Evolutionary conservation across 1,140 invertebrate genomes (phyloP).

Genomic region (Anastrepha ludens): DNA sequence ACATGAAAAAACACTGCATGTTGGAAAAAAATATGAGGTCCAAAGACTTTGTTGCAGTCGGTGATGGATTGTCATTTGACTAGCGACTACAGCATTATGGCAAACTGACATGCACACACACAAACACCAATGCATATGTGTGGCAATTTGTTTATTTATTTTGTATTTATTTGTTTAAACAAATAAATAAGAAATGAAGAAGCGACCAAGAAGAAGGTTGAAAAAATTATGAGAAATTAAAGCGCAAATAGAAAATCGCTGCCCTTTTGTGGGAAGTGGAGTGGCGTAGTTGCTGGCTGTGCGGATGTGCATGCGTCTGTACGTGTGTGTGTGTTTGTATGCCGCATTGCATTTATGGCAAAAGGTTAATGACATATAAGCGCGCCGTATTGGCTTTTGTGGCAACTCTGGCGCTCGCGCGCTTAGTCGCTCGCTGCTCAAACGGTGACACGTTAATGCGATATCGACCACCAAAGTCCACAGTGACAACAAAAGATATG

Average conservation of each 20-base stretch:
- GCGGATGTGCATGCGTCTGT: too few species aligned
- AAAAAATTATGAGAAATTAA: constrained; percentile 24
- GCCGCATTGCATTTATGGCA: constrained; percentile 24
- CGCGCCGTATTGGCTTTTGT: background rate
- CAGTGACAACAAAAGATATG: constrained; percentile 26
- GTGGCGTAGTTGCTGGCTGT: background rate
- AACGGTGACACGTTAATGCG: constrained; percentile 18
- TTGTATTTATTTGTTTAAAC: constrained; percentile 51
- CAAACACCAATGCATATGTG: background rate
- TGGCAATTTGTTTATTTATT: constrained; percentile 35
- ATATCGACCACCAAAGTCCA: constrained; percentile 12
- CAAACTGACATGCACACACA: constrained; percentile 9
- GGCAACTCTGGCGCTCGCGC: constrained; percentile 16
- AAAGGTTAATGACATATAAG: constrained; percentile 44
- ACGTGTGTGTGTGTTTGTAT: background rate
- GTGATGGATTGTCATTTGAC: background rate
- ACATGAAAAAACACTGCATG: background rate
- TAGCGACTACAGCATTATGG: background rate
- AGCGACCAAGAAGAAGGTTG: background rate
- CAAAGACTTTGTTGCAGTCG: background rate
- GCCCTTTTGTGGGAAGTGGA: constrained; percentile 17
- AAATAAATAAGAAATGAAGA: constrained; percentile 42
- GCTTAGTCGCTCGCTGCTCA: background rate
- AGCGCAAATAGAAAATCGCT: constrained; percentile 43
- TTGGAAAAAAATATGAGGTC: background rate